Evolutionary conservation across 2,113 vertebrate species (phyloP), one percentile per base, ranked within the genome.

Genomic region (Paracyprichromis sp.): DNA sequence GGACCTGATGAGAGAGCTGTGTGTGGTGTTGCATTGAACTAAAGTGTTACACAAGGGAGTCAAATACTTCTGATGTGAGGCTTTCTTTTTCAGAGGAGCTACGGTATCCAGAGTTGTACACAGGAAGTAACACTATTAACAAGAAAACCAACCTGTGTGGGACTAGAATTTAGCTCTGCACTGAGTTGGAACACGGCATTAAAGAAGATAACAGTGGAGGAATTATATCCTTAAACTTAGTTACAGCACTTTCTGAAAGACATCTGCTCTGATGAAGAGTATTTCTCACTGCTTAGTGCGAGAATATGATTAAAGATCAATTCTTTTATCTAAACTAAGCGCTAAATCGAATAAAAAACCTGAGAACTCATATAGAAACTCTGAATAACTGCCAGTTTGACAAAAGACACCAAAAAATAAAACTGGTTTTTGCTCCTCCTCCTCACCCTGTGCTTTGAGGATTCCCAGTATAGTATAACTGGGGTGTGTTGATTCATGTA

Each of bases 401-500:
- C 61, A 66, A 66, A 66, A n/a, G 61, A 66, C 31, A 66, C 31
- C 61, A 66, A 36, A n/a, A n/a, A n/a, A n/a, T 2, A 36, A 66
- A 36, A 66, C 0, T n/a, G 0, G 0, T 0, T 36, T 66, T 66
- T 66, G 31, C 61, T 36, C 9, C 17, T 66, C 61, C 17, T 63
- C 61, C 31, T 66, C 31, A 66, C 0, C 9, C 17, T n/a, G 61
- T 66, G 61, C 61, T 66, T 36, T n/a, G 17, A 63, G 59, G 1
- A 63, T 34, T 3, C 59, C 4, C 59, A 34, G 59, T 63, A 12
- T 36, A 63, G 17, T 7, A 0, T 63, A 36, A 63, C 17, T 63
- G 17, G 13, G 57, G 17, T 63, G 59, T 63, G 59, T 63, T 63
- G 59, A 11, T 63, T 7, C 59, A 63, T 63, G 17, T 63, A 36